A percentile compares a stretch with the other conserved stretches of the same genome.
These are phyloP conservation scores for Narcine bancroftii DNA, from an alignment of 2,113 vertebrate species.

Conservation along the genomic window DNA sequence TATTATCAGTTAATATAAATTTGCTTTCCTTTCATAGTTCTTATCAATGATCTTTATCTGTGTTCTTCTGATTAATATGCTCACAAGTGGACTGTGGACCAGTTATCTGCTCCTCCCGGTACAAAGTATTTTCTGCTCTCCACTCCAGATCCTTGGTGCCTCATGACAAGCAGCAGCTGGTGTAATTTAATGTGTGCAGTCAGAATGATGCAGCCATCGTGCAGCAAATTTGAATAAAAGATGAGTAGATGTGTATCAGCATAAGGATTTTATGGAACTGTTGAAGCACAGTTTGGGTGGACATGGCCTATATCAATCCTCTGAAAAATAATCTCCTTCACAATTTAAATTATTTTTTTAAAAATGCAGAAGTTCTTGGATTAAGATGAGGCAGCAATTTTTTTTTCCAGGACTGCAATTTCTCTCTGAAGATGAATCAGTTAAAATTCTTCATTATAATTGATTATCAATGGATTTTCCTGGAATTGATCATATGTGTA, in stretches of 20 bases:
- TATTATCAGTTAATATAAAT: background rate
- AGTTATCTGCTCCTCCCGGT: background rate
- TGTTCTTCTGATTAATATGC: background rate
- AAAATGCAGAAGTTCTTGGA: background rate
- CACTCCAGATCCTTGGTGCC: background rate
- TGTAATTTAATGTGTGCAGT: background rate
- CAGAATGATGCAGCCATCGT: background rate
- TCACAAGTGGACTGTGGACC: too few relatives aligned
- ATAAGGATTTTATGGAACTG: background rate
- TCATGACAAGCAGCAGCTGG: background rate
- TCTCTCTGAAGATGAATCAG: background rate
- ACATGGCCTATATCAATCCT: background rate
- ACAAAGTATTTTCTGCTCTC: background rate
- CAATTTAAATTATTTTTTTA: background rate
- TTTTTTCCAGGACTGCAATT: background rate
- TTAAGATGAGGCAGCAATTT: background rate
- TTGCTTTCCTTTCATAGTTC: background rate
- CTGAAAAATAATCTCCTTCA: background rate
- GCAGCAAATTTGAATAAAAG: background rate
- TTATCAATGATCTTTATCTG: background rate
- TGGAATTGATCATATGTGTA: too few relatives aligned
- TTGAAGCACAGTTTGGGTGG: too few relatives aligned
- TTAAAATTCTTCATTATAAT: background rate
- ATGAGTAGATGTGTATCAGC: background rate
- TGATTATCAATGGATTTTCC: background rate